Base-by-base conservation (phyloP, 1,140 invertebrate genomes). In the Araneus ventricosus region DNA sequence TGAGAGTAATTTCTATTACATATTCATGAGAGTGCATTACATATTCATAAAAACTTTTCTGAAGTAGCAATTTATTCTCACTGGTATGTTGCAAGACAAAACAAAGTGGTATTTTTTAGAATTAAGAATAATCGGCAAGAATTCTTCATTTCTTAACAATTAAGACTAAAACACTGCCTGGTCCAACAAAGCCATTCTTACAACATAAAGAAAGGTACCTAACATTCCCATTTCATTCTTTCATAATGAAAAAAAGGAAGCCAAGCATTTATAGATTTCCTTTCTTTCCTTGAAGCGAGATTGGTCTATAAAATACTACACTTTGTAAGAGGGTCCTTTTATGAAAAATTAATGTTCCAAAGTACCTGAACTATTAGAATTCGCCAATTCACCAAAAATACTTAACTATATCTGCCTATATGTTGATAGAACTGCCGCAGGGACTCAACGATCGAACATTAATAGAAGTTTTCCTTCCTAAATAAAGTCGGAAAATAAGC, bases 401-500 rank as follows among this genome's bases (percentile, higher is more conserved):
- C 22, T 24, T 41, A 86, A 88, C 30, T 88, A 41, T 88, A 88
- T 88, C 86, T 67, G 61, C 52, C 67, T 61, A 37, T 22, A 88
- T 88, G 61, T 67, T 88, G 37, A 67, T 88, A 41, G 86, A 88
- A 70, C 30, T 20, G 52, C 86, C 86, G 37, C 59, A 27, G 88
- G 88, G 70, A 30, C 70, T 41, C 75, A 59, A 22, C 70, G 52
- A 90, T 70, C 34, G 63, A 70, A 57, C 88, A 90, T 61, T 90
- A 70, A 90, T 90, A 70, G 39, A 7, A 7, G 39, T 41, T 41
- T 20, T 84, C 17, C 30, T 87, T 41, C n/a, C n/a, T 70, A 45
- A 90, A 90, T 90, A 90, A 90, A 90, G 67, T 90, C 70, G 87
- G 75, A 80, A 80, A 80, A 90, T 90, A 90, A 75, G 70, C 70